Evolutionary conservation across 2,113 vertebrate genomes (phyloP).

Genomic region (Jaculus jaculus): DNA sequence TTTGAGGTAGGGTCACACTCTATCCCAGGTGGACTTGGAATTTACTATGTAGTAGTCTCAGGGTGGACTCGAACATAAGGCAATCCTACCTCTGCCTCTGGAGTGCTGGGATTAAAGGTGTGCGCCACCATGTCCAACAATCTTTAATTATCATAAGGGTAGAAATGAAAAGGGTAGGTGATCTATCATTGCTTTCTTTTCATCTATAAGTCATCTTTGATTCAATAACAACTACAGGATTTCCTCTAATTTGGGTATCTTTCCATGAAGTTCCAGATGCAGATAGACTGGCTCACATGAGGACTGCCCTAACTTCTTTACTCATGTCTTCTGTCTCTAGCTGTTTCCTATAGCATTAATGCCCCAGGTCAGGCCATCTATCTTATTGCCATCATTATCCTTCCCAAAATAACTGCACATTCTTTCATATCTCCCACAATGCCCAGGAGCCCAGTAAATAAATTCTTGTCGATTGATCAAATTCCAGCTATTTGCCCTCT

Average conservation of each 20-base stretch:
- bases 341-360: slow-evolving; percentile 45
- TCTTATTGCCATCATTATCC: slow-evolving; percentile 63
- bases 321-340: slow-evolving; percentile 65
- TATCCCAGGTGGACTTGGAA: too few species aligned
- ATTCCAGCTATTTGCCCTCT: slow-evolving; percentile 66
- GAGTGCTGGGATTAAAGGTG: too few species aligned
- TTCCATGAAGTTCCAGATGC: slow-evolving; percentile 43
- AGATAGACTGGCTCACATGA: slow-evolving; percentile 24
- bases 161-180: slow-evolving; percentile 2
- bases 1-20: too few species aligned
- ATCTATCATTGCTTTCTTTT: not conserved
- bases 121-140: too few species aligned
- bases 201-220: slow-evolving; percentile 25
- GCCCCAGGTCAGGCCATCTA: slow-evolving; percentile 69
- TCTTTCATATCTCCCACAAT: slow-evolving; percentile 67
- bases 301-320: slow-evolving; percentile 53
- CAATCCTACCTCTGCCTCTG: too few species aligned
- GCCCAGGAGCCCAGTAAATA: slow-evolving; percentile 70
- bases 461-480: slow-evolving; percentile 74
- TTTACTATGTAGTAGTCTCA: too few species aligned
- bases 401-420: slow-evolving; percentile 68
- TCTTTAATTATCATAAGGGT: slow-evolving; percentile 40
- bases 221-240: not conserved
- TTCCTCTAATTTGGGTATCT: slow-evolving; percentile 26
- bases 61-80: too few species aligned